Base-by-base conservation (phyloP, 1,140 invertebrate genomes). In the Hylyphantes graminicola region DNA sequence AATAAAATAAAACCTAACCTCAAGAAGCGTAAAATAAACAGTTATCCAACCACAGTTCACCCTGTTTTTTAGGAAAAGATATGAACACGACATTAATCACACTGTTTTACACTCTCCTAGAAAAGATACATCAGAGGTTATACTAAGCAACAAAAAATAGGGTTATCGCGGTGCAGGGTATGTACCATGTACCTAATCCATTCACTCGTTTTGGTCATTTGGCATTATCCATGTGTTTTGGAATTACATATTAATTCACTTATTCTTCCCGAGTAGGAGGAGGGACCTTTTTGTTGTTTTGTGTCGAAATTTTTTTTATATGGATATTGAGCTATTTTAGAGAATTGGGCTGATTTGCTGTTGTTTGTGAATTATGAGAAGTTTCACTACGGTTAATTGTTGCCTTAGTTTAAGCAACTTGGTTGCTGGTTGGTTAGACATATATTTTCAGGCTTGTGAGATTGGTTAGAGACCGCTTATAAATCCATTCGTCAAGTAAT, bases 161-260 rank as follows among this genome's bases (percentile, higher is more conserved):
- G 54, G 54, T 17, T 53, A 53, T 21, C 19, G 68, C n/a, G 35
- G 68, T 70, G 68, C 54, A 53, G 54, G 68, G 68, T 53, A n/a
- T 53, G 50, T 70, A 53, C 68, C 68, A 53, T 53, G 68, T 11
- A 21, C 8, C 7, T n/a, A 17, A 53, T 70, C 54, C 51, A 70
- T n/a, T 70, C 68, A 70, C 54, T 51, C 15, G 2, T n/a, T 48
- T 70, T 70, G 54, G 54, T 9, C 68, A 53, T n/a, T 17, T 70
- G 68, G 17, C 68, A 70, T 19, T 17, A 70, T 17, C 68, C 68
- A 10, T 70, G 68, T 21, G 68, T 53, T 70, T 51, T 17, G 68
- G 12, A 70, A 70, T 70, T 51, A 17, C 50, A 21, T 70, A n/a
- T 70, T 70, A 70, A 70, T n/a, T n/a, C n/a, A n/a, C n/a, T 70